Percentiles rank a stretch among this genome's conserved stretches.
Conservation (phyloP, 2,888 invertebrate genomes). For the Pediacus dermestoides region DNA sequence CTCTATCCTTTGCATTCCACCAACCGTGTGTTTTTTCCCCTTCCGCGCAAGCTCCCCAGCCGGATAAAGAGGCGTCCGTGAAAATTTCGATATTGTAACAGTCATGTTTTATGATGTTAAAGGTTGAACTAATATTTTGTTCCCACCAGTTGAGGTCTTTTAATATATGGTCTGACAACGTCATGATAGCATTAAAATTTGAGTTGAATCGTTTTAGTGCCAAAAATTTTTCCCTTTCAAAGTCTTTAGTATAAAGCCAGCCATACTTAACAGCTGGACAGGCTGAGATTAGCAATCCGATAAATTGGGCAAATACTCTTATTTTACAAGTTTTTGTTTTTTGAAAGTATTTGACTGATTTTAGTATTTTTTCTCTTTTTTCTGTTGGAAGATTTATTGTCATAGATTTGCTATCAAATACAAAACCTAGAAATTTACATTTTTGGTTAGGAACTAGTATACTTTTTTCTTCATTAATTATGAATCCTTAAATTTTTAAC, state of each 20-base stretch:
- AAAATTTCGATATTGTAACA: slow-evolving; percentile 17
- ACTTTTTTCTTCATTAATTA: slow-evolving; percentile 26
- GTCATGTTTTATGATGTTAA: slow-evolving; percentile 8
- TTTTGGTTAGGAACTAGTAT: slow-evolving; percentile 14
- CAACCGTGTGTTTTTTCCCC: slow-evolving; percentile 20
- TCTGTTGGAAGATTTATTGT: slow-evolving; percentile 10
- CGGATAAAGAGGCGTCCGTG: slow-evolving; percentile 18
- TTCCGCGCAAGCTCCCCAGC: slow-evolving; percentile 25
- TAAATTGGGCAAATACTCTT: slow-evolving; percentile 12
- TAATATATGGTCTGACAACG: neutral
- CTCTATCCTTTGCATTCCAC: slow-evolving; percentile 20
- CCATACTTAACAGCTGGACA: slow-evolving; percentile 37
- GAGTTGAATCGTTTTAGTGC: slow-evolving; percentile 13
- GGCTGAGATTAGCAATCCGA: slow-evolving; percentile 25
- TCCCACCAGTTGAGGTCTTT: slow-evolving; percentile 14
- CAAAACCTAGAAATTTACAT: slow-evolving; percentile 23
- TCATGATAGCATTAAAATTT: slow-evolving; percentile 10
- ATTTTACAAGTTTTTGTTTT: slow-evolving; percentile 8
- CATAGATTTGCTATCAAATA: slow-evolving; percentile 16
- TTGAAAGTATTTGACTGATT: neutral
- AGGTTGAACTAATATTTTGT: slow-evolving; percentile 2
- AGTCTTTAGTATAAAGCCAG: slow-evolving; percentile 33
- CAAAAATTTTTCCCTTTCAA: slow-evolving; percentile 20
- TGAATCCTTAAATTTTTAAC: slow-evolving; percentile 18
- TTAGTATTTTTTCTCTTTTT: slow-evolving; percentile 11